These are phyloP conservation scores for Bugulina stolonifera DNA, from an alignment of 2,888 invertebrate genomes.

Conservation along the genomic window DNA sequence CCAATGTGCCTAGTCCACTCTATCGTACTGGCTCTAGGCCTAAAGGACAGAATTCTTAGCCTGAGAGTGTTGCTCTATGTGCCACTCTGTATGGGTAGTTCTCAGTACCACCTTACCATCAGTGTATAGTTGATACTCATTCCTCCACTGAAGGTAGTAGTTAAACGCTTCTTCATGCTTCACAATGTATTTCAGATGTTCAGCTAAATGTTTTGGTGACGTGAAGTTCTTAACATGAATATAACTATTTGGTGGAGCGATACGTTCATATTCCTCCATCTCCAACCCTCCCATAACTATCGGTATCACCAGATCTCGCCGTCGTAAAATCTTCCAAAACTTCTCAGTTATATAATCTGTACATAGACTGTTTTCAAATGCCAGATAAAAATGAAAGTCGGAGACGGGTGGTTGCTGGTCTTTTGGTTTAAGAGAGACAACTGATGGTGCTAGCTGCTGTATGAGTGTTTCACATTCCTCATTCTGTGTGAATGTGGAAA, in stretches of 20 bases:
- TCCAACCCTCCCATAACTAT: neutral
- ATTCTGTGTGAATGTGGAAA: neutral
- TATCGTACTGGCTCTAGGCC: no score
- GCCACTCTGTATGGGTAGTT: no score
- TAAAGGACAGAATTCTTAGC: no score
- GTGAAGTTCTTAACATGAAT: neutral
- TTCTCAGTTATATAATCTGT: neutral
- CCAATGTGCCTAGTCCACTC: no score
- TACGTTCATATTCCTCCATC: neutral
- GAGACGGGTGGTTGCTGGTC: neutral
- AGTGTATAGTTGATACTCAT: neutral
- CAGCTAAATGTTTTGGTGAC: neutral
- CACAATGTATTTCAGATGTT: neutral
- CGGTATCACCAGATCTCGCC: neutral
- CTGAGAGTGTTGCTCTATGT: no score
- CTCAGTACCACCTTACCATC: no score
- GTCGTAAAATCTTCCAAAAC: neutral
- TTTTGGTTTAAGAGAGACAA: neutral
- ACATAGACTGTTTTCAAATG: neutral
- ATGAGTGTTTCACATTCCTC: neutral
- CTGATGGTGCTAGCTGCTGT: neutral
- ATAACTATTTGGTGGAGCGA: neutral
- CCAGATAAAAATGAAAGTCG: neutral
- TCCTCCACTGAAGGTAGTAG: neutral
- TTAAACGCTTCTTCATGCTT: neutral